Percentiles rank a stretch among this genome's conserved stretches.
phyloP scores from a whole-genome alignment of 2,888 invertebrate genomes.

The Melolontha melolontha region DNA sequence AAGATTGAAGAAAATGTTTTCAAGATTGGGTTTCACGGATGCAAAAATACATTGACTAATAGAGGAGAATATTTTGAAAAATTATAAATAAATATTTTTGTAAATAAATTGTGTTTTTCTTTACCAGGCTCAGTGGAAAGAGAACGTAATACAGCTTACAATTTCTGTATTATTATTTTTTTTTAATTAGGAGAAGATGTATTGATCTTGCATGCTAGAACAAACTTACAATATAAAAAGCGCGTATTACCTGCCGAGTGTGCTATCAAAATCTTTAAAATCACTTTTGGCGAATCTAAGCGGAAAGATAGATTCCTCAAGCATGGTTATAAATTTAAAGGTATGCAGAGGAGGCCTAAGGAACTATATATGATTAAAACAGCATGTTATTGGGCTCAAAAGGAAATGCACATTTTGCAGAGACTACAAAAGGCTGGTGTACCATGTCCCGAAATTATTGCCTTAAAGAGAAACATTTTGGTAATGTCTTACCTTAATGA shows the following conservation, averaged over 20 bases:
- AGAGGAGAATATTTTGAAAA: too few species aligned
- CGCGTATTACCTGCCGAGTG: slow-evolving; percentile 71
- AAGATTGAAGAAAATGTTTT: too few species aligned
- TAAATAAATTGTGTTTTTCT: too few species aligned
- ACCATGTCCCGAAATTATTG: slow-evolving; percentile 85
- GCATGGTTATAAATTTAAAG: slow-evolving; percentile 91
- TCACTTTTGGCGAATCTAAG: slow-evolving; percentile 92
- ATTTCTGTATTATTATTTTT: too few species aligned
- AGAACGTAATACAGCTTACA: too few species aligned
- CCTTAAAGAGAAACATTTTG: slow-evolving; percentile 85
- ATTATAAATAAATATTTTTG: too few species aligned
- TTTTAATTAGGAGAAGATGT: slow-evolving; percentile 77
- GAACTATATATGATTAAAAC: slow-evolving; percentile 91
- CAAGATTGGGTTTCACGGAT: too few species aligned
- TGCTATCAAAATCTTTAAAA: slow-evolving; percentile 93
- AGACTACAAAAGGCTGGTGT: slow-evolving; percentile 83
- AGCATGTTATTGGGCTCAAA: slow-evolving; percentile 96
- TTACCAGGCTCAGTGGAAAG: too few species aligned
- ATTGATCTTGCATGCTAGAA: slow-evolving; percentile 88
- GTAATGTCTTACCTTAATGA: slow-evolving; percentile 81
- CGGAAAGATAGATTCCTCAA: slow-evolving; percentile 94
- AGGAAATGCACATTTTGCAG: slow-evolving; percentile 93
- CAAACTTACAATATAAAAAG: slow-evolving; percentile 68
- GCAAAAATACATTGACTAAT: too few species aligned
- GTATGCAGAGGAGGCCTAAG: slow-evolving; percentile 75